Base-by-base conservation (phyloP, 2,888 invertebrate genomes). In the Galeruca laticollis region DNA sequence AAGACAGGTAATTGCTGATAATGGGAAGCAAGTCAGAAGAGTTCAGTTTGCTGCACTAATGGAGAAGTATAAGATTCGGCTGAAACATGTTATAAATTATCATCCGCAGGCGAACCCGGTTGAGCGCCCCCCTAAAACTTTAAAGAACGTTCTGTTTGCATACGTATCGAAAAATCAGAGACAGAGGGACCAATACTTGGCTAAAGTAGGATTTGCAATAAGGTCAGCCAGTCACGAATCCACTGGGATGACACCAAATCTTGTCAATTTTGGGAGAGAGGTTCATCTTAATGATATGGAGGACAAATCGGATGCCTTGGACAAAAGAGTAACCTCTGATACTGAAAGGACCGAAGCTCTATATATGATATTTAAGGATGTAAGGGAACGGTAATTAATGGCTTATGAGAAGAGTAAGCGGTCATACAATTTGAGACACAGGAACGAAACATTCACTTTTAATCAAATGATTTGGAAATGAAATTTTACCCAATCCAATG, bases 401-500 rank as follows among this genome's bases (percentile, higher is more conserved):
- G 61, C 63, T 8, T 69, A 69, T 59, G 18, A 63, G 0, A 35
- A 26, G 11, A 35, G 35, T 37, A 15, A 49, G 11, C 21, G 1
- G 20, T 33, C 21, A 0, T 64, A 69, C 37, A 63, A 69, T 18
- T 40, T 69, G 11, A 31, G 69, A 8, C 57, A 57, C 4, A 47
- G 63, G 2, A 37, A 64, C 21, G 64, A 64, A 47, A 60, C 15
- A n/a, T 70, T 70, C 33, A 10, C 20, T 15, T 9, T 52, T 9
- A 13, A 54, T 5, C 63, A 71, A 35, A 1, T 31, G 13, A 68
- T 71, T 2, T 63, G 63, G 62, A 59, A 68, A 35, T n/a, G n/a
- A n/a, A n/a, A n/a, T n/a, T n/a, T n/a, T n/a, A n/a, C n/a, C n/a
- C n/a, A n/a, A n/a, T n/a, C n/a, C n/a, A n/a, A n/a, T n/a, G n/a